phyloP scores from a whole-genome alignment of 2,113 vertebrate species.

The Thinocorus orbignyianus region DNA sequence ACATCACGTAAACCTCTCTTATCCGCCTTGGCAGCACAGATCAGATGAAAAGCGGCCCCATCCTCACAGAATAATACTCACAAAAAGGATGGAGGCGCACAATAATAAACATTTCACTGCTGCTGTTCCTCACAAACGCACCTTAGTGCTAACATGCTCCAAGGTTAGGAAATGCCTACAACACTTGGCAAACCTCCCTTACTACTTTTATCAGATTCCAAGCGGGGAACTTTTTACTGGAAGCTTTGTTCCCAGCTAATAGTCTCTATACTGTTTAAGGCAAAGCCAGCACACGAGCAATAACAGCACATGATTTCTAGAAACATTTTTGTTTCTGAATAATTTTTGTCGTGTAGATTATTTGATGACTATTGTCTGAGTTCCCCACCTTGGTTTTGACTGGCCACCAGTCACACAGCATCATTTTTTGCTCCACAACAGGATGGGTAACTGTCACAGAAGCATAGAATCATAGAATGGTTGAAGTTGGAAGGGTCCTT shows the following conservation, averaged over 20 bases:
- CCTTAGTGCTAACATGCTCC: not conserved
- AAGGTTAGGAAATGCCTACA: not conserved
- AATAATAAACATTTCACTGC: slow-evolving; percentile 61
- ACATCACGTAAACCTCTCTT: slow-evolving; percentile 42
- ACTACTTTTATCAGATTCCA: not conserved
- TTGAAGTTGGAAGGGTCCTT: too few relatives aligned
- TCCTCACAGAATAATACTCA: slow-evolving; percentile 50
- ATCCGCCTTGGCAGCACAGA: slow-evolving; percentile 31
- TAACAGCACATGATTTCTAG: not conserved
- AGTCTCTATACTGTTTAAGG: not conserved
- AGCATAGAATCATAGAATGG: too few relatives aligned
- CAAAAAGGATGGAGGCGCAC: slow-evolving; percentile 19
- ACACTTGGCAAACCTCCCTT: not conserved
- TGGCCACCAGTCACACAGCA: not conserved
- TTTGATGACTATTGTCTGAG: not conserved
- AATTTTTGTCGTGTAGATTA: not conserved
- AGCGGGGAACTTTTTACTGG: not conserved
- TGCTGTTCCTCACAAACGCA: not conserved
- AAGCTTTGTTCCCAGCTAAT: not conserved
- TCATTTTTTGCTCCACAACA: not conserved
- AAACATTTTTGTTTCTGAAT: not conserved
- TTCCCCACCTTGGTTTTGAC: not conserved
- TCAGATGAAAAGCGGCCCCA: slow-evolving; percentile 32
- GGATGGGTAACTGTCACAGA: not conserved
- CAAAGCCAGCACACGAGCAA: not conserved